Evolutionary conservation across 1,140 invertebrate species (phyloP).

Genomic region (Physella acuta): DNA sequence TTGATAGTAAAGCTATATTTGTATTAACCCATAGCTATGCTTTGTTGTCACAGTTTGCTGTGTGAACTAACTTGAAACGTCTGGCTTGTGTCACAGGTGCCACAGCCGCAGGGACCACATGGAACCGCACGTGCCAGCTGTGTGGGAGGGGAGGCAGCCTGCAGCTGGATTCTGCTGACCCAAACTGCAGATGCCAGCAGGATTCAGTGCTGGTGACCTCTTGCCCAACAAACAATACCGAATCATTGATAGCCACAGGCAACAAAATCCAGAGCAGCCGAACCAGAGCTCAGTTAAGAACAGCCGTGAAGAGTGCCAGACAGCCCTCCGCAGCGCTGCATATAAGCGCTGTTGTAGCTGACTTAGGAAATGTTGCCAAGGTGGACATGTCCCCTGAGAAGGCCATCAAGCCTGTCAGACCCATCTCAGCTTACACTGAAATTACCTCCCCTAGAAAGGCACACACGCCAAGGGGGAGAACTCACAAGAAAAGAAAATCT

Average conservation of each 20-base stretch:
- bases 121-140: slow-evolving; percentile 36
- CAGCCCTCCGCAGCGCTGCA: neutral
- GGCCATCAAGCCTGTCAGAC: neutral
- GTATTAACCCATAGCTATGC: too few species aligned
- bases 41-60: too few species aligned
- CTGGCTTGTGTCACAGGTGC: slow-evolving; percentile 16
- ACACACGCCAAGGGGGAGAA: neutral
- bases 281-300: neutral
- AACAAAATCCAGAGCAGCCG: neutral
- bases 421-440: neutral
- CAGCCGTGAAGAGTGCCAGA: neutral
- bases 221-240: too few species aligned
- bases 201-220: slow-evolving; percentile 41
- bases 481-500: neutral
- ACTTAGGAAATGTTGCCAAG: too few species aligned
- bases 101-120: slow-evolving; percentile 29
- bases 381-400: neutral
- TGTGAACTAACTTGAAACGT: neutral
- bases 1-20: too few species aligned
- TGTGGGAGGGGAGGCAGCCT: slow-evolving; percentile 51
- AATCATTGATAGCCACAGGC: neutral
- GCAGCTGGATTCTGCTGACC: slow-evolving; percentile 44
- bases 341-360: too few species aligned
- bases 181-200: slow-evolving; percentile 48
- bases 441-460: neutral